Evolutionary conservation across 2,888 invertebrate species (phyloP).

Genomic region (Microctonus brassicae): DNA sequence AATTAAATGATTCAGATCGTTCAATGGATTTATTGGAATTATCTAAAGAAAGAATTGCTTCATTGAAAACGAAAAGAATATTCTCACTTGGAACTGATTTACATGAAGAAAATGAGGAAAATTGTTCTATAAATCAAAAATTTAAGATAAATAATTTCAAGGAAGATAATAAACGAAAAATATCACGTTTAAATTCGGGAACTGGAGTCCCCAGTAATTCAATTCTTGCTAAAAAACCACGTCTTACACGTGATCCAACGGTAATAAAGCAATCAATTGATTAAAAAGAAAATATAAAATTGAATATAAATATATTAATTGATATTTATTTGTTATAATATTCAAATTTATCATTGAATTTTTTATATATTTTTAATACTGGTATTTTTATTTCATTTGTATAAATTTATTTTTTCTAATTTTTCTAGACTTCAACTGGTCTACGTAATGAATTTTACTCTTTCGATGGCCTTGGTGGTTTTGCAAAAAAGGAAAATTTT

Average conservation of each 20-base stretch:
- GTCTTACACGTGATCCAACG: slow-evolving; percentile 20
- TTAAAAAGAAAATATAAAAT: not conserved
- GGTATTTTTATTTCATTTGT: too few species aligned
- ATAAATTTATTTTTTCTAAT: not conserved
- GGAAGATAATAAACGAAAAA: not conserved
- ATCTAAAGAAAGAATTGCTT: too few species aligned
- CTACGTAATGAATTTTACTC: not conserved
- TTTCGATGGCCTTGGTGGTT: slow-evolving; percentile 36
- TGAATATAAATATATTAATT: too few species aligned
- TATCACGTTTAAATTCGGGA: not conserved
- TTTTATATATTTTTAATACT: too few species aligned
- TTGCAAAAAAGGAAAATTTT: slow-evolving; percentile 28
- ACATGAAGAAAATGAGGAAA: not conserved
- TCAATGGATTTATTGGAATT: too few species aligned
- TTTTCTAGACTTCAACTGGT: slow-evolving; percentile 10
- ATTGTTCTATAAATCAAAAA: not conserved
- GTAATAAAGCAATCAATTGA: not conserved
- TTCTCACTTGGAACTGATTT: not conserved
- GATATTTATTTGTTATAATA: too few species aligned
- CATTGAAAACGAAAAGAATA: too few species aligned
- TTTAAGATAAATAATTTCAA: slow-evolving; percentile 2
- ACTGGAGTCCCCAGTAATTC: slow-evolving; percentile 6
- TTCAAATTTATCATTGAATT: too few species aligned
- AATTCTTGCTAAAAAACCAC: slow-evolving; percentile 30
- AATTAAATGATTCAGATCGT: too few species aligned